phyloP scores from a whole-genome alignment of 2,113 vertebrate genomes.

The Gambusia affinis region DNA sequence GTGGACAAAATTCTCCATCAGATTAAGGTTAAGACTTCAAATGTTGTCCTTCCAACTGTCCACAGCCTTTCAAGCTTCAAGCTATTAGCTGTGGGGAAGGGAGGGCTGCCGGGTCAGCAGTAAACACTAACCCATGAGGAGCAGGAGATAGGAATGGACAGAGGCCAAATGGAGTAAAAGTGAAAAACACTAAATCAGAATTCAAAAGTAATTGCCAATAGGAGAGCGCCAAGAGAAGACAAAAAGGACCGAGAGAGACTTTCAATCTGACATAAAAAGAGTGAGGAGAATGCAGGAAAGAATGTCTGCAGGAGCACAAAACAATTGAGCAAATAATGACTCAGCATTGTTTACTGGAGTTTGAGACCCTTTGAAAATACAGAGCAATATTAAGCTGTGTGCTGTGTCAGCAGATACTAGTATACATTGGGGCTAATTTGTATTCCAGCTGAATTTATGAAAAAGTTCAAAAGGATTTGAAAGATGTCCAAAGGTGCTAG shows the following conservation, averaged over 20 bases:
- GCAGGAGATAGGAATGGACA: slow-evolving; percentile 16
- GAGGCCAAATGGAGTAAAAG: slow-evolving; percentile 26
- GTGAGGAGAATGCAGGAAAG: neutral
- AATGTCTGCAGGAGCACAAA: slow-evolving; percentile 15
- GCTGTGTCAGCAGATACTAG: slow-evolving; percentile 1
- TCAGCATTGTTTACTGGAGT: slow-evolving; percentile 17
- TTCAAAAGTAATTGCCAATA: slow-evolving; percentile 15
- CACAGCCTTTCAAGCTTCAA: slow-evolving; percentile 13
- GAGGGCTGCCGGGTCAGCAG: slow-evolving; percentile 60
- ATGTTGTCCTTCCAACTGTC: slow-evolving; percentile 29
- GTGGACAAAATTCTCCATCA: slow-evolving; percentile 45
- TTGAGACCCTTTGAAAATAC: slow-evolving; percentile 23
- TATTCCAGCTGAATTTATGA: slow-evolving; percentile 12
- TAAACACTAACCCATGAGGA: slow-evolving; percentile 39
- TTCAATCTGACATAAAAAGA: slow-evolving; percentile 13
- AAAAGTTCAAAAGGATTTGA: neutral
- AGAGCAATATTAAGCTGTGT: slow-evolving; percentile 4
- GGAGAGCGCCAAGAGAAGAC: slow-evolving; percentile 13
- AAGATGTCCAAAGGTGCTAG: neutral
- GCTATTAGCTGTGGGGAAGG: slow-evolving; percentile 43
- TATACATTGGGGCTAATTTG: neutral
- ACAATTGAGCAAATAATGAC: slow-evolving; percentile 34
- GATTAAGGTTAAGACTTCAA: slow-evolving; percentile 39
- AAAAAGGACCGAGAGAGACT: slow-evolving; percentile 12
- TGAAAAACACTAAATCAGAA: slow-evolving; percentile 17